Conservation (phyloP, 2,797 vertebrate genomes). For the Gobionotothen gibberifrons region DNA sequence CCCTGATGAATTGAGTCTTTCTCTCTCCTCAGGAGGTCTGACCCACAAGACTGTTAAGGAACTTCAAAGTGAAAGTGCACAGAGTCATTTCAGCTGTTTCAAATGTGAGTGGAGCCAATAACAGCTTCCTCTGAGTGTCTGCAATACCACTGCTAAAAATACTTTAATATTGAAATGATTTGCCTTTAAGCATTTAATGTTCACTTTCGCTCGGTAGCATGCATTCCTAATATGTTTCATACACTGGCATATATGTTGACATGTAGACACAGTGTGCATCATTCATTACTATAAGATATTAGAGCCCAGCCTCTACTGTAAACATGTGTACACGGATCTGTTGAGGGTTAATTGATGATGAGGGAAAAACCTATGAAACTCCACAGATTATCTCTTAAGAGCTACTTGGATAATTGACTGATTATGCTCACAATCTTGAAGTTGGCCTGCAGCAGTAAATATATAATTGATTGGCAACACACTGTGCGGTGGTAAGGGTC, state of each 20-base stretch:
- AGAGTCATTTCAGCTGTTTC: conserved; percentile 62
- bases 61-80: conserved; percentile 75
- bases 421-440: conserved; percentile 40
- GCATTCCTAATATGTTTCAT: not conserved
- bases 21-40: conserved; percentile 77
- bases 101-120: conserved; percentile 41
- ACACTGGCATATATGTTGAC: conserved; percentile 3
- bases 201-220: conserved; percentile 10
- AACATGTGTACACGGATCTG: conserved; percentile 9
- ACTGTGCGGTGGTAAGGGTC: conserved; percentile 59
- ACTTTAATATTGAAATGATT: conserved; percentile 17
- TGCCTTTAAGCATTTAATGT: conserved; percentile 4
- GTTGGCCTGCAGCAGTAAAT: conserved; percentile 44
- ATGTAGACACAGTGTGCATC: not conserved
- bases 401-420: conserved; percentile 44
- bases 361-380: conserved; percentile 36
- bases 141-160: conserved; percentile 23
- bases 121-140: conserved; percentile 30
- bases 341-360: conserved; percentile 25
- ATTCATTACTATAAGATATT: conserved; percentile 3
- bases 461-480: conserved; percentile 67
- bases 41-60: conserved; percentile 70
- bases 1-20: conserved; percentile 74
- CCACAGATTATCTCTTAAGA: conserved; percentile 31
- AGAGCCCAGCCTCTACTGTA: not conserved